These are phyloP conservation scores for Pholis gunnellus DNA, from an alignment of 2,113 vertebrate genomes.

Conservation along the genomic window DNA sequence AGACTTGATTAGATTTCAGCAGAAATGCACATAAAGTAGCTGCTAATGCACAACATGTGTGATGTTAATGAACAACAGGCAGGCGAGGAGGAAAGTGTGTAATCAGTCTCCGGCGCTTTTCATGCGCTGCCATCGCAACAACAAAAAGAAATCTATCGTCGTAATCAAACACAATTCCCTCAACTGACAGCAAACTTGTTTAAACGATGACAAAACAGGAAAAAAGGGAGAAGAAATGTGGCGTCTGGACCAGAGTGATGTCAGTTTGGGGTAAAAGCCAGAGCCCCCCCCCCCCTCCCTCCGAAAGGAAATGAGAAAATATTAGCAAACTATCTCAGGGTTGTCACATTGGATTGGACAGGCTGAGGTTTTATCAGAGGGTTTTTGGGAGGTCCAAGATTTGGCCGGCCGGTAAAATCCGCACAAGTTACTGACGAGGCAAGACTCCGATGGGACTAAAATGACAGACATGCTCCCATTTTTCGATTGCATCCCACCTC, in stretches of 20 bases:
- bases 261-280: conserved; percentile 33
- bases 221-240: conserved; percentile 11
- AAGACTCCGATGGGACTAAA: conserved; percentile 34
- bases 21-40: conserved; percentile 24
- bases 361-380: conserved; percentile 33
- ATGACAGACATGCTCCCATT: conserved; percentile 38
- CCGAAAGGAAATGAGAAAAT: conserved; percentile 35
- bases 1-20: conserved; percentile 35
- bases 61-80: conserved; percentile 68
- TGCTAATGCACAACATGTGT: conserved; percentile 68
- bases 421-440: conserved; percentile 45
- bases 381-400: conserved; percentile 43
- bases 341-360: conserved; percentile 44
- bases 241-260: conserved; percentile 46
- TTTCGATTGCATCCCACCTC: conserved; percentile 25
- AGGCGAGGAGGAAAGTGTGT: conserved; percentile 35
- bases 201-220: conserved; percentile 38
- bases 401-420: conserved; percentile 26
- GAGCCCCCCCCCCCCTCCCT: neutral
- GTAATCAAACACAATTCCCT: conserved; percentile 58
- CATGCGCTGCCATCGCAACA: conserved; percentile 37
- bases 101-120: conserved; percentile 50
- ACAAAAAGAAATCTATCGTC: conserved; percentile 18
- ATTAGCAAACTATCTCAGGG: conserved; percentile 57
- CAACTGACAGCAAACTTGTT: conserved; percentile 51